Conservation (phyloP, 2,888 invertebrate species). For the Campopleginae sp. region DNA sequence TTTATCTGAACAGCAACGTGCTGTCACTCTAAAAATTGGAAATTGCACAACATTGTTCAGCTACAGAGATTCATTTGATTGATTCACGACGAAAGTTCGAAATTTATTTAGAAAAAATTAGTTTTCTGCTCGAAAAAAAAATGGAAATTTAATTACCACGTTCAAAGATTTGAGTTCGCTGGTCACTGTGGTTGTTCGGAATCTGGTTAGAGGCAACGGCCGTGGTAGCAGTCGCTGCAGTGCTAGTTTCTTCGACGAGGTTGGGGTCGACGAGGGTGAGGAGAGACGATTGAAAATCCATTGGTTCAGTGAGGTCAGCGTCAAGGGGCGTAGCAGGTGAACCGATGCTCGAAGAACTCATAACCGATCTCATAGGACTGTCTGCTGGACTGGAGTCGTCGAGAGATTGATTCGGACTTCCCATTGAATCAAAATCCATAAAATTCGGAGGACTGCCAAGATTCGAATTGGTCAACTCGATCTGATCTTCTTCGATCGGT, state of each 20-base stretch:
- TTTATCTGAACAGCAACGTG: background rate
- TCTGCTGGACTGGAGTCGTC: constrained; percentile 74
- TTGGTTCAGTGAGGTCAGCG: constrained; percentile 70
- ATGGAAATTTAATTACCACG: constrained; percentile 56
- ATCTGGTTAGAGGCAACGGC: background rate
- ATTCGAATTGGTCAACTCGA: constrained; percentile 75
- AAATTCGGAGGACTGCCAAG: constrained; percentile 77
- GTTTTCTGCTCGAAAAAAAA: too few species aligned
- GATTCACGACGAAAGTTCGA: background rate
- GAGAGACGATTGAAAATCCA: constrained; percentile 57
- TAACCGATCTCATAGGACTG: constrained; percentile 76
- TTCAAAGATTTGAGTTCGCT: constrained; percentile 63
- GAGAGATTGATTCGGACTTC: constrained; percentile 78
- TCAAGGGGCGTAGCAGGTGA: constrained; percentile 72
- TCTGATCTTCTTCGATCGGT: constrained; percentile 79
- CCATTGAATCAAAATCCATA: constrained; percentile 77
- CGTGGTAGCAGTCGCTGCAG: constrained; percentile 35
- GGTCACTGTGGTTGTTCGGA: background rate
- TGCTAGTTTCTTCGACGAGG: constrained; percentile 52
- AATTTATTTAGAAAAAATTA: background rate
- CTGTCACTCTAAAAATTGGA: too few species aligned
- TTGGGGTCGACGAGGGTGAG: constrained; percentile 77
- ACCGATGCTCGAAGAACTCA: constrained; percentile 79
- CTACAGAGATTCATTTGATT: background rate
- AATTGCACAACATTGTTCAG: background rate